Evolutionary conservation across 2,888 invertebrate species (phyloP).

Genomic region (Cheilosia impressa): DNA sequence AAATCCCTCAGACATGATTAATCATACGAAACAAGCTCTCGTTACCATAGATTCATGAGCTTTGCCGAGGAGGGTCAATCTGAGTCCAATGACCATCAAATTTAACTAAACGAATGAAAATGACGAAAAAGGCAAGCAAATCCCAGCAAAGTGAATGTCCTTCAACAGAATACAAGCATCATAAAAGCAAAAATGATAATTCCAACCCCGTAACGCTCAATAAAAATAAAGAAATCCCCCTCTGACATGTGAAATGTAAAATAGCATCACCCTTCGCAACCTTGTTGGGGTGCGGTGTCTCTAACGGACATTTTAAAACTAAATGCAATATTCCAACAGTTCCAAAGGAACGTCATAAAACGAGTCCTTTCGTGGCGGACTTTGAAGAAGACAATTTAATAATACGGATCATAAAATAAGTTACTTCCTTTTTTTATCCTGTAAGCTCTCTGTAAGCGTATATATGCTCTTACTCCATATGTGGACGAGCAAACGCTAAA

Average conservation of each 20-base stretch:
- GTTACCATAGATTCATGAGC: slow-evolving; percentile 22
- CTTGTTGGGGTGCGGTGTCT: slow-evolving; percentile 29
- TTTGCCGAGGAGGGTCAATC: slow-evolving; percentile 52
- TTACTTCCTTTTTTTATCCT: slow-evolving; percentile 66
- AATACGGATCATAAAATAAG: slow-evolving; percentile 80
- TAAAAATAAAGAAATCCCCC: slow-evolving; percentile 71
- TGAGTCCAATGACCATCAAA: slow-evolving; percentile 53
- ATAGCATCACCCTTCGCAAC: slow-evolving; percentile 58
- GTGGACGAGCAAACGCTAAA: slow-evolving; percentile 39
- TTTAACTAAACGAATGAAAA: slow-evolving; percentile 37
- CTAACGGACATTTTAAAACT: slow-evolving; percentile 35
- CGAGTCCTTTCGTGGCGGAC: slow-evolving; percentile 40
- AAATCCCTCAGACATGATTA: slow-evolving; percentile 17
- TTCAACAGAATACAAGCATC: slow-evolving; percentile 22
- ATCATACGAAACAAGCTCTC: slow-evolving; percentile 14
- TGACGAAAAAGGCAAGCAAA: slow-evolving; percentile 2
- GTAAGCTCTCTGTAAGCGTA: slow-evolving; percentile 34
- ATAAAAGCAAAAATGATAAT: slow-evolving; percentile 58
- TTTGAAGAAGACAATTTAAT: slow-evolving; percentile 78
- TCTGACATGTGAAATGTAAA: slow-evolving; percentile 74
- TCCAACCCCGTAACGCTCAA: slow-evolving; percentile 65
- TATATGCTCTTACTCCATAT: slow-evolving; percentile 4
- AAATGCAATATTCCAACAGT: slow-evolving; percentile 33
- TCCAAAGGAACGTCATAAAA: slow-evolving; percentile 45
- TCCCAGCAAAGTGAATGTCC: slow-evolving; percentile 26